A percentile compares a stretch with the other conserved stretches of the same genome.
Evolutionary conservation across 1,140 invertebrate genomes (phyloP).

Genomic region (Zaprionus tsacasi): DNA sequence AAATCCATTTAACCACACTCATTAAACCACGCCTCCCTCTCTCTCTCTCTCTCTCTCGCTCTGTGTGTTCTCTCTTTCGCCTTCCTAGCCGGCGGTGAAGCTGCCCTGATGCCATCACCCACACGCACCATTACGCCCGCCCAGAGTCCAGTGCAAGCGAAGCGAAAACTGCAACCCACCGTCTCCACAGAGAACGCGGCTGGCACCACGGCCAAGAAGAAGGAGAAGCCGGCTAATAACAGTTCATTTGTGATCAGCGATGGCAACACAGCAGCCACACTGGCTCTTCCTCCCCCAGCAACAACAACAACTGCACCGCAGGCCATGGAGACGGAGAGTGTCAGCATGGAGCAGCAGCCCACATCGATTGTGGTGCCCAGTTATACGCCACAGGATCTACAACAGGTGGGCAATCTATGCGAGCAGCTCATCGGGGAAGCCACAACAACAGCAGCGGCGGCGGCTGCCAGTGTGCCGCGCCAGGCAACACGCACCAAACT

Average conservation of each 20-base stretch:
- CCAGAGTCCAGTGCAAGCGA: slow-evolving; percentile 83
- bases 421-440: slow-evolving; percentile 61
- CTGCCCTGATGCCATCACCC: slow-evolving; percentile 86
- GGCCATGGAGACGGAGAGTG: slow-evolving; percentile 77
- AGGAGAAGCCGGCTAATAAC: slow-evolving; percentile 74
- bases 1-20: slow-evolving; percentile 79
- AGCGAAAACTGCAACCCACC: slow-evolving; percentile 89
- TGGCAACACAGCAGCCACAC: slow-evolving; percentile 39
- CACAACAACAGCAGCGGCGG: neutral
- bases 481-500: slow-evolving; percentile 61
- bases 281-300: slow-evolving; percentile 20
- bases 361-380: slow-evolving; percentile 40
- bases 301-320: slow-evolving; percentile 11
- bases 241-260: slow-evolving; percentile 68
- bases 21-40: slow-evolving; percentile 77
- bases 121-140: slow-evolving; percentile 86
- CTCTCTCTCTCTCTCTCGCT: slow-evolving; percentile 58
- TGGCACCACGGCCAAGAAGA: slow-evolving; percentile 73
- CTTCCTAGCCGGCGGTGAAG: slow-evolving; percentile 80
- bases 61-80: slow-evolving; percentile 36
- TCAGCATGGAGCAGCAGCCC: slow-evolving; percentile 27
- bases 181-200: slow-evolving; percentile 87
- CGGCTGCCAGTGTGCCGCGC: slow-evolving; percentile 37
- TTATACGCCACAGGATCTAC: slow-evolving; percentile 81
- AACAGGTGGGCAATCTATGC: slow-evolving; percentile 74